Base-by-base conservation (phyloP, 2,888 invertebrate species). In the Zaprionus obscuricornis region DNA sequence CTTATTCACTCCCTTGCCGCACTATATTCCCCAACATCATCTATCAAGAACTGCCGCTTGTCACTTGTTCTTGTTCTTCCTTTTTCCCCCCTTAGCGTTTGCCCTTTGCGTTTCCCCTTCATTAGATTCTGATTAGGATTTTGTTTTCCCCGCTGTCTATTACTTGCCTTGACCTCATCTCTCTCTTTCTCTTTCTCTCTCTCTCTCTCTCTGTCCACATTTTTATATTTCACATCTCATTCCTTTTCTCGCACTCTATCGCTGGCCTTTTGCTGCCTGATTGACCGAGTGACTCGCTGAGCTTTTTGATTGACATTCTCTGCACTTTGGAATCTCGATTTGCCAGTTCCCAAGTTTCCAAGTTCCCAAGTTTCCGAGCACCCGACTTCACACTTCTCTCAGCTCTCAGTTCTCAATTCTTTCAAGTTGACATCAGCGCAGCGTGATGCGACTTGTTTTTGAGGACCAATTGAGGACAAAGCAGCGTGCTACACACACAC, bases 121-220 rank as follows among this genome's bases (percentile, higher is more conserved):
- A 17, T 56, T 67, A 51, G 54, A 46, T 71, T 73, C 46, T 64
- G 76, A 76, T 84, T 84, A 78, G 69, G 67, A 66, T 47, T 67
- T 49, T 13, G 33, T 34, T 31, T 33, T 29, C 16, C 37, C 26
- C 27, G 36, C 8, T 47, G 22, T 16, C 22, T 24, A 16, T 16
- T n/a, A 27, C 5, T 39, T 24, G 26, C 36, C 66, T 45, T 50
- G 40, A 47, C 16, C 42, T 16, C n/a, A n/a, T 2, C 10, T 3
- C 43, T 29, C 27, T 59, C 59, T 20, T 13, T 24, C 16, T 14
- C 14, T 5, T n/a, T 5, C 26, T 27, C 26, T 27, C 16, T 10
- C 10, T 18, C 8, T 5, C 22, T 13, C 4, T 18, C 40, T 8
- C 46, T n/a, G 16, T 3, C 18, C 1, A 27, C 1, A n/a, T n/a